Base-by-base conservation (phyloP, 2,888 invertebrate genomes). In the Cerastis leucographa region DNA sequence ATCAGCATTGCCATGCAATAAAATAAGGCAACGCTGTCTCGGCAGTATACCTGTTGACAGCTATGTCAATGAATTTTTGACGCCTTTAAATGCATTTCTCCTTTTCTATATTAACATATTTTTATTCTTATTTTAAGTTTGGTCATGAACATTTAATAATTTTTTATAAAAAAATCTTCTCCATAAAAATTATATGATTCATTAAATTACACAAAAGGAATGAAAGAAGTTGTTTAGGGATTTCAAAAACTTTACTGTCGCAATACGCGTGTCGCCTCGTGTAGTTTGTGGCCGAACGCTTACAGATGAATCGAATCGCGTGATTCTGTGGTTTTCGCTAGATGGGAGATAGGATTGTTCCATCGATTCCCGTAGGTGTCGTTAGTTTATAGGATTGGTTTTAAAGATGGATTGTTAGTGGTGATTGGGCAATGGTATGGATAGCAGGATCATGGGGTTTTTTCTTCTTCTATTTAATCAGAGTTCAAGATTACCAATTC, bases 301-400 rank as follows among this genome's bases (percentile, higher is more conserved):
- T 17, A n/a, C 70, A 62, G 62, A 25, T 40, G 69, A 71, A 85
- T 59, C 67, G 66, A 51, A 61, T 59, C 59, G 59, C 25, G 54
- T 82, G 62, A 82, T 62, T 81, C 75, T 56, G 80, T 68, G 75
- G 75, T 82, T 84, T 68, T 65, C n/a, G 56, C 54, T 56, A 49
- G 82, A 82, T 82, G 62, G 62, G n/a, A 65, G 56, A 70, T 80
- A 56, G 56, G 54, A 74, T 51, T 70, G 80, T 84, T 74, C 62
- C 9, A 62, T 67, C 61, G 9, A 22, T 14, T 84, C 73, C 79
- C 68, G n/a, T 69, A 72, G 65, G 81, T 83, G 59, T 72, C 68
- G 54, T 67, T 83, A 83, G 40, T 65, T 65, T 65, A 81, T 67
- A 61, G 65, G 70, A 78, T 61, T 59, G 70, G 78, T 66, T 80